A percentile compares a stretch with the other conserved stretches of the same genome.
Conservation (phyloP, 2,797 vertebrate species). For the Myripristis murdjan region DNA sequence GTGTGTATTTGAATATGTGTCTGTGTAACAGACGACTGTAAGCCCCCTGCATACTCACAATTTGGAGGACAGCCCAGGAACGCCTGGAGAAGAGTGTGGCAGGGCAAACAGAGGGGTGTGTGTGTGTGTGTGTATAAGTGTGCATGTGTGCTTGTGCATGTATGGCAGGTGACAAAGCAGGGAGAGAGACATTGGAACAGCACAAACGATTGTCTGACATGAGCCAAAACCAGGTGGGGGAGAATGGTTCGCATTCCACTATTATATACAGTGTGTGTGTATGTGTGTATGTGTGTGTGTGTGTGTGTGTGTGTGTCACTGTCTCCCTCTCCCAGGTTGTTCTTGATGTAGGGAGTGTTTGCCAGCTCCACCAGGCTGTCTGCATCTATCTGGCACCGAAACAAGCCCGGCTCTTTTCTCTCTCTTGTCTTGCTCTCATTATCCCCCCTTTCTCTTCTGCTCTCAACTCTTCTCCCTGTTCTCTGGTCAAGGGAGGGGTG, state of each 20-base stretch:
- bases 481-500: slow-evolving; percentile 48
- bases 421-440: slow-evolving; percentile 72
- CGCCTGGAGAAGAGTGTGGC: slow-evolving; percentile 65
- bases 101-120: slow-evolving; percentile 52
- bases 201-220: slow-evolving; percentile 56
- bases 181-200: slow-evolving; percentile 52
- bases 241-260: slow-evolving; percentile 62
- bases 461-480: slow-evolving; percentile 61
- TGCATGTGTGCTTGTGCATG: slow-evolving; percentile 15
- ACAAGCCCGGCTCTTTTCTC: slow-evolving; percentile 54
- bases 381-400: slow-evolving; percentile 65
- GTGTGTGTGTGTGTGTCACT: slow-evolving; percentile 34
- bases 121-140: slow-evolving; percentile 29
- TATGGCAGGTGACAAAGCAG: slow-evolving; percentile 64
- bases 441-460: slow-evolving; percentile 68
- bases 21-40: slow-evolving; percentile 64
- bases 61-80: slow-evolving; percentile 77
- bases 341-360: slow-evolving; percentile 54
- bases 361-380: slow-evolving; percentile 70
- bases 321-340: slow-evolving; percentile 73
- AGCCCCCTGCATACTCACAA: slow-evolving; percentile 64
- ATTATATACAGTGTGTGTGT: slow-evolving; percentile 47
- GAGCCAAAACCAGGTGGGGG: slow-evolving; percentile 68
- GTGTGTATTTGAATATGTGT: background rate
- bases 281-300: slow-evolving; percentile 27